These are phyloP conservation scores for Mus musculus DNA, from an alignment of 2,113 vertebrate species.

Conservation along the genomic window GRCm39 chr10:122878501-122879000, in stretches of 20 bases:
- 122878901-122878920: conserved; percentile 97
- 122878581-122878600: conserved; percentile 7
- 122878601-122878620: not conserved
- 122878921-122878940: conserved; percentile 96
- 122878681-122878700: conserved; percentile 29
- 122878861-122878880: conserved; percentile 86
- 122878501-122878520: conserved; percentile 55
- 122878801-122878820: conserved; percentile 7
- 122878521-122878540: not conserved
- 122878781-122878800: not conserved
- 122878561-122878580: conserved; percentile 12
- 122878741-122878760: conserved; percentile 39
- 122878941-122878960: conserved; percentile 94
- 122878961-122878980: conserved; percentile 92
- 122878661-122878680: conserved; percentile 18
- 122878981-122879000: conserved; percentile 43
- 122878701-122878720: not conserved
- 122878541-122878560: not conserved
- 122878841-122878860: not conserved
- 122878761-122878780: not conserved
- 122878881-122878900: conserved; percentile 99
- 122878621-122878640: not conserved
- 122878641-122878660: conserved; percentile 26
- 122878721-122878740: not conserved
- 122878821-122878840: conserved; percentile 29